Percentiles rank a stretch among this genome's conserved stretches.
phyloP scores from a whole-genome alignment of 1,140 invertebrate genomes.

The Drosophila ambigua region DNA sequence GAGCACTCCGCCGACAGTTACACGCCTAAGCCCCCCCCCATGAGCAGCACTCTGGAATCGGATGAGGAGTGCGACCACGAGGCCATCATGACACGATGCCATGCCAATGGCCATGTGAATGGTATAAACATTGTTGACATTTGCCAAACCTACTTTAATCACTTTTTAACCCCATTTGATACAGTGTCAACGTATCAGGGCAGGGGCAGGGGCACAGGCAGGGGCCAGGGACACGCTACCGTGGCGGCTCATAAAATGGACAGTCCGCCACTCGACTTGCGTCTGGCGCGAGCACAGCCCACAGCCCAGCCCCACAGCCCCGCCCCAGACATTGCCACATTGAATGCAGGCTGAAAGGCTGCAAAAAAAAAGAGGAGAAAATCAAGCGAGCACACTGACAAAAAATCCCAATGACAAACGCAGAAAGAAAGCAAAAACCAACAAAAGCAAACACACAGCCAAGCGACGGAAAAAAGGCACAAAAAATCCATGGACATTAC shows the following conservation, averaged over 20 bases:
- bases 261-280: conserved; percentile 38
- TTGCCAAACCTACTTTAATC: conserved; percentile 83
- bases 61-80: neutral
- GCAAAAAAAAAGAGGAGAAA: conserved; percentile 16
- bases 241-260: conserved; percentile 75
- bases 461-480: conserved; percentile 15
- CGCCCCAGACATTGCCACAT: conserved; percentile 1
- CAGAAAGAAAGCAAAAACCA: conserved; percentile 59
- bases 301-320: neutral
- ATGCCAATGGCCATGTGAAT: conserved; percentile 58
- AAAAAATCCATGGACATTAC: no score
- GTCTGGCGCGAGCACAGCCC: neutral
- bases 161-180: conserved; percentile 84
- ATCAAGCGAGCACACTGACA: conserved; percentile 32
- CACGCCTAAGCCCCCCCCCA: conserved; percentile 64
- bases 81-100: conserved; percentile 4
- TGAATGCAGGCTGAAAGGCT: conserved; percentile 46
- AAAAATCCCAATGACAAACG: conserved; percentile 80
- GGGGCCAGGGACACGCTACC: neutral
- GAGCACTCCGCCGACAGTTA: conserved; percentile 77
- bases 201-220: conserved; percentile 50
- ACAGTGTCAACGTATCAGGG: conserved; percentile 80
- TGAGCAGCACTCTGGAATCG: neutral
- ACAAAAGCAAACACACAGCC: conserved; percentile 22
- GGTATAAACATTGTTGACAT: conserved; percentile 83